Conservation (phyloP, 2,888 invertebrate genomes). For the Amiota mariae region DNA sequence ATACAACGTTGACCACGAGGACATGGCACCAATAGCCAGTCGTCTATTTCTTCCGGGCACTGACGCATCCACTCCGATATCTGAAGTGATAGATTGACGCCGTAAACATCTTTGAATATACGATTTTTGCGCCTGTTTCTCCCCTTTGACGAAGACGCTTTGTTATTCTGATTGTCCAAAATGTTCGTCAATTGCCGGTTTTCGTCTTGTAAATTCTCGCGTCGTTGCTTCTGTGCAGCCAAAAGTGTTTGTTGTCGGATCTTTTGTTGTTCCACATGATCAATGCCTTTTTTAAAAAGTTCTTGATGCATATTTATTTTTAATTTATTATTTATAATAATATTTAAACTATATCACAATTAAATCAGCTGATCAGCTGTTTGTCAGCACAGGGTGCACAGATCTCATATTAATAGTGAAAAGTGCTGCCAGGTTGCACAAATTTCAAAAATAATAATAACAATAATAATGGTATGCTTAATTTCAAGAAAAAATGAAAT, state of each 20-base stretch:
- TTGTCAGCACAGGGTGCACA: no score
- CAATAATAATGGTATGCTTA: no score
- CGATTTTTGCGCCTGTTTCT: conserved; percentile 2
- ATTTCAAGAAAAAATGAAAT: no score
- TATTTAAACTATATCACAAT: no score
- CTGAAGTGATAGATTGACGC: conserved; percentile 77
- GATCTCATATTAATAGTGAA: no score
- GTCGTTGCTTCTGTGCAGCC: conserved; percentile 64
- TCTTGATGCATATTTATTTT: conserved; percentile 51
- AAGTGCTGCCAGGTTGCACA: no score
- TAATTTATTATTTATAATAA: no score
- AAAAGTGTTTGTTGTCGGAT: conserved; percentile 61
- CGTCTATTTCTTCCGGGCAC: conserved; percentile 83
- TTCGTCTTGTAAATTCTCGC: conserved; percentile 62
- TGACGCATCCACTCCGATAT: conserved; percentile 95
- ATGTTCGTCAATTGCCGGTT: conserved; percentile 38
- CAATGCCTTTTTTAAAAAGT: conserved; percentile 51
- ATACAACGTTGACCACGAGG: conserved; percentile 89
- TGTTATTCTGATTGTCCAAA: background rate
- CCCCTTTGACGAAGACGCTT: conserved; percentile 22
- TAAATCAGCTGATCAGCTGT: no score
- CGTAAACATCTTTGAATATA: conserved; percentile 8
- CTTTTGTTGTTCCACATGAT: conserved; percentile 55
- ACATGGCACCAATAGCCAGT: conserved; percentile 85
- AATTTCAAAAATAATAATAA: no score